Conservation (phyloP, 2,113 vertebrate genomes). For the Calyptommatus sinebrachiatus region DNA sequence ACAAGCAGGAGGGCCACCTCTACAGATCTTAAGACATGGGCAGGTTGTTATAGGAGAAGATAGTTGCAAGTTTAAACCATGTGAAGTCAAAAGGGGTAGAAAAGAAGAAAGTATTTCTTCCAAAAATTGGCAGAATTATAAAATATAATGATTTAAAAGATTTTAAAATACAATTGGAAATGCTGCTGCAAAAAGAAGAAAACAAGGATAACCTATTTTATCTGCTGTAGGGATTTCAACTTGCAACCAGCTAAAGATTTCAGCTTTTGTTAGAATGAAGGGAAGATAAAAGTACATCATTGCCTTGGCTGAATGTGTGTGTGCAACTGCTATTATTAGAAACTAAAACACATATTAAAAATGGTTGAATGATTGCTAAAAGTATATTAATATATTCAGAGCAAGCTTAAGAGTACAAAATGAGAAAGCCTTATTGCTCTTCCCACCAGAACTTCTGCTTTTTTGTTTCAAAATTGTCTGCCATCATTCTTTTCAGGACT, state of each 20-base stretch:
- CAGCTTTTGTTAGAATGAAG: constrained; percentile 13
- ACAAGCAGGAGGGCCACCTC: too few relatives aligned
- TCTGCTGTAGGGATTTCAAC: constrained; percentile 37
- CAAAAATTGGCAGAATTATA: constrained; percentile 66
- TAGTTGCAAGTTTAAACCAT: constrained; percentile 50
- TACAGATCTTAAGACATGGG: too few relatives aligned
- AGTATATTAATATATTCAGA: background rate
- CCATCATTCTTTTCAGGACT: background rate
- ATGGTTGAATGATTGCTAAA: background rate
- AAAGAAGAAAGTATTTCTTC: constrained; percentile 57
- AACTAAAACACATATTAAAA: background rate
- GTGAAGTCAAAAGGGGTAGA: constrained; percentile 6
- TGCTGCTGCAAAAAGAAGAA: constrained; percentile 38
- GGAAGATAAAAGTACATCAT: background rate
- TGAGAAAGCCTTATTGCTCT: too few relatives aligned
- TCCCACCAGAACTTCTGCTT: too few relatives aligned
- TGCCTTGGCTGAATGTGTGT: background rate
- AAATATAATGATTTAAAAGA: constrained; percentile 59
- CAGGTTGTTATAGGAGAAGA: constrained; percentile 26
- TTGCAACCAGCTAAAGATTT: constrained; percentile 37
- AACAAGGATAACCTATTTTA: constrained; percentile 48
- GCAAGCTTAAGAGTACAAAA: background rate
- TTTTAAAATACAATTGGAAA: constrained; percentile 65
- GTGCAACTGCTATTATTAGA: background rate
- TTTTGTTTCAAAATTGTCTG: too few relatives aligned